phyloP scores from a whole-genome alignment of 2,888 invertebrate genomes.

The Ptilodon capucinus region DNA sequence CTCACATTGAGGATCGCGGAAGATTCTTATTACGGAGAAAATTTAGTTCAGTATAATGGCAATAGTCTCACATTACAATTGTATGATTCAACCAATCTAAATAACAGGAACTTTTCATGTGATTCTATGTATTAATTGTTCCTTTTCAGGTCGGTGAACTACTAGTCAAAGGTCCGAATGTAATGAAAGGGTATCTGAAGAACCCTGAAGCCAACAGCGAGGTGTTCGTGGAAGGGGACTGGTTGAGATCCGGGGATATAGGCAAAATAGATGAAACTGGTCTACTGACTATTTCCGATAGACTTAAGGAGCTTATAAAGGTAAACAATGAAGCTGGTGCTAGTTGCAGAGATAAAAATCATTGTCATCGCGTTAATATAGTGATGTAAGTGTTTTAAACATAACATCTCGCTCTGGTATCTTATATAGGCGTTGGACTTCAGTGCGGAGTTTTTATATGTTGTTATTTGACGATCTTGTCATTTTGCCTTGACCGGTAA shows the following conservation, averaged over 20 bases:
- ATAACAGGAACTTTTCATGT: not conserved
- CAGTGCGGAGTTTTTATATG: too few species aligned
- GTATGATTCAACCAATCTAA: too few species aligned
- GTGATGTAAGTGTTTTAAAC: too few species aligned
- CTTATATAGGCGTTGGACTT: not conserved
- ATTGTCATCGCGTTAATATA: too few species aligned
- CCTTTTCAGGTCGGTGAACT: conserved; percentile 85
- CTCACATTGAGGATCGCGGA: too few species aligned
- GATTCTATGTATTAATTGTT: not conserved
- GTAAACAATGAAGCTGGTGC: too few species aligned
- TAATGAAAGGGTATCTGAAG: conserved; percentile 91
- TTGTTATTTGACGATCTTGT: too few species aligned
- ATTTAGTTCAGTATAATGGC: too few species aligned
- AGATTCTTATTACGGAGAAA: too few species aligned
- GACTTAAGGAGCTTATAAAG: conserved; percentile 92
- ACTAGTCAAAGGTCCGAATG: conserved; percentile 88
- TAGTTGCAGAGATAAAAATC: too few species aligned
- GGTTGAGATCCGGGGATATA: conserved; percentile 90
- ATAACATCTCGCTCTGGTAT: not conserved
- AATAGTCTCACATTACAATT: too few species aligned
- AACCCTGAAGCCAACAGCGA: conserved; percentile 87
- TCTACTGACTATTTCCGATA: conserved; percentile 86
- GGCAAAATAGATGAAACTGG: conserved; percentile 85
- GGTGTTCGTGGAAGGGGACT: conserved; percentile 85
- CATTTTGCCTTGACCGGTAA: too few species aligned